These are phyloP conservation scores for Sciurus niger DNA, from an alignment of 2,113 vertebrate genomes.

Conservation along the genomic window DNA sequence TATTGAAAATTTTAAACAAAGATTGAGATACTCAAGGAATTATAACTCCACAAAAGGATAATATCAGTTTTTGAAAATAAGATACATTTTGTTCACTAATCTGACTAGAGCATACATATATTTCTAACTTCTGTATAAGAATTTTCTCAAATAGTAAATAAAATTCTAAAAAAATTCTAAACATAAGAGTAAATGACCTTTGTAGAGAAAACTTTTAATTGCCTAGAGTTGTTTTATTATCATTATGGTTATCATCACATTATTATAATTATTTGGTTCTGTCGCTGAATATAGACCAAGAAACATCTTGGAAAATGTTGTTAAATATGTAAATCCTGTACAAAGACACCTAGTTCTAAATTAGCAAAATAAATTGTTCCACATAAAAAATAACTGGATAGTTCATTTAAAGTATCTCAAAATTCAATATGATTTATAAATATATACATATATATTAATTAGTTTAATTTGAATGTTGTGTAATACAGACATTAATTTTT, in stretches of 20 bases:
- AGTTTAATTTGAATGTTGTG: background rate
- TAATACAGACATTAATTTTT: background rate
- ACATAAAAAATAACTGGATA: background rate
- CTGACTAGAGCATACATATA: background rate
- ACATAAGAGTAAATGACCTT: background rate
- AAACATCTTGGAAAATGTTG: background rate
- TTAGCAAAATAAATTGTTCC: background rate
- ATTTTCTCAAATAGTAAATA: background rate
- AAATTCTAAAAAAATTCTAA: background rate
- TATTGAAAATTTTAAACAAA: background rate
- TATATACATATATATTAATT: background rate
- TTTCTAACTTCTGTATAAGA: background rate
- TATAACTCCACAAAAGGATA: background rate
- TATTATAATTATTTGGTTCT: slow-evolving; percentile 9
- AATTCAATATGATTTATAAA: background rate
- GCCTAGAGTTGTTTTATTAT: background rate
- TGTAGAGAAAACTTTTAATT: background rate
- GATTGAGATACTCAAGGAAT: background rate
- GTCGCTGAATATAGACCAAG: background rate
- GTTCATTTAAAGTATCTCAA: background rate
- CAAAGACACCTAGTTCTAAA: background rate
- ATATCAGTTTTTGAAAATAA: background rate
- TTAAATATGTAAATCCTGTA: background rate
- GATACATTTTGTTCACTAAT: background rate
- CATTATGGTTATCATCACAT: background rate